A percentile compares a stretch with the other conserved stretches of the same genome.
Conservation (phyloP, 2,113 vertebrate genomes). For the Phyllopteryx taeniolatus region DNA sequence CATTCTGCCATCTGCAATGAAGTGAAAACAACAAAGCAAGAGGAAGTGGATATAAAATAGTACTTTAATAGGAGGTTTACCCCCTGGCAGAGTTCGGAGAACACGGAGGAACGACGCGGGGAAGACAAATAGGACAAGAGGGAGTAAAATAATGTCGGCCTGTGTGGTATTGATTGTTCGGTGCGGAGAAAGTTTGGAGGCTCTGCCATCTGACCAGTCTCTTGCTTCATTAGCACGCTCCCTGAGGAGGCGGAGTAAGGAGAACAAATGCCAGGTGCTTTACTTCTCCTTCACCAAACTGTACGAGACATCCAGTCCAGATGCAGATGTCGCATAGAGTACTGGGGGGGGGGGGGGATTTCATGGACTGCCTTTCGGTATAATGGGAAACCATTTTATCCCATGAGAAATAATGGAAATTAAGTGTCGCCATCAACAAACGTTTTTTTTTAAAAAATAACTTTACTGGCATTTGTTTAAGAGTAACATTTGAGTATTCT, state of each 20-base stretch:
- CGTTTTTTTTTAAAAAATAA: neutral
- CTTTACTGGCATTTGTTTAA: neutral
- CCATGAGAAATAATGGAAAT: neutral
- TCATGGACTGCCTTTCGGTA: neutral
- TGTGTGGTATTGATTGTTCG: conserved; percentile 59
- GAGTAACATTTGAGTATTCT: neutral
- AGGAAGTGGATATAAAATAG: neutral
- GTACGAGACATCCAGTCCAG: conserved; percentile 8
- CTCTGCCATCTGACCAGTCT: conserved; percentile 52
- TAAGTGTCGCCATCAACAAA: neutral
- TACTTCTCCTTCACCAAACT: conserved; percentile 42
- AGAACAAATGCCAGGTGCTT: conserved; percentile 22
- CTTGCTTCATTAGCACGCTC: conserved; percentile 62
- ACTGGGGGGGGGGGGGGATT: neutral
- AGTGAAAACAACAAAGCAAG: conserved; percentile 1
- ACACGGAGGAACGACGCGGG: neutral
- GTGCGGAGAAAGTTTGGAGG: conserved; percentile 42
- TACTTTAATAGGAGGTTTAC: conserved; percentile 5
- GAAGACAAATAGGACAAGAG: conserved; percentile 28
- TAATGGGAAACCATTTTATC: neutral
- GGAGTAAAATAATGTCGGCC: conserved; percentile 22
- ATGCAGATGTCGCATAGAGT: neutral
- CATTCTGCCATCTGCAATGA: neutral
- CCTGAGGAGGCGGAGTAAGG: conserved; percentile 24
- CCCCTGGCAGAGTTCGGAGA: neutral